Base-by-base conservation (phyloP, 2,797 vertebrate genomes). In the Pampus argenteus region DNA sequence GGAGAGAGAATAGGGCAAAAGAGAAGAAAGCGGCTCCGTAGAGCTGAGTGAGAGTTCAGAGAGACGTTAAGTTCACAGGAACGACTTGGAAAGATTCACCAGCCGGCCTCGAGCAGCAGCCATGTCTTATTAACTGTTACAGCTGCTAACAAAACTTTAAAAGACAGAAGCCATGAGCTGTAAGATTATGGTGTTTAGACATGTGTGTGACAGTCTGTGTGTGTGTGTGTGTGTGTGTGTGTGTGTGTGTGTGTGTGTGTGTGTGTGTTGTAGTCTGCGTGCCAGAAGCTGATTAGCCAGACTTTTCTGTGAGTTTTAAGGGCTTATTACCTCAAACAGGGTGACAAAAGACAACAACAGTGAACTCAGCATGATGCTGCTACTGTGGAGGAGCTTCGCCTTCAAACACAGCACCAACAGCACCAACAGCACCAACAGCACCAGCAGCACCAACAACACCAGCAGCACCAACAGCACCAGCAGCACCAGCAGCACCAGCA, bases 1-100 rank as follows among this genome's bases (percentile, higher is more conserved):
- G 14, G 13, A 17, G 13, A 17, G 38, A 17, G 58, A 84, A 75
- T 26, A 59, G 68, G 58, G 54, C 40, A 26, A 65, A 79, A 40
- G 76, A 66, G 71, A 79, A 83, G 71, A 83, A 69, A 80, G 66
- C 71, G 44, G 18, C 40, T 71, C 26, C 17, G 20, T 57, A 31
- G 74, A 76, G 73, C 74, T 55, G 78, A 75, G 70, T 47, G 71
- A 81, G 78, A 5, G 67, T 71, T 25, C 67, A 71, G 80, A 71
- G 80, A 81, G 78, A 87, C 28, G 63, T 80, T 60, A n/a, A 34
- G 79, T 71, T 74, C 71, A 70, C 65, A 59, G 74, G 73, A 79
- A 66, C 14, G 49, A 66, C 70, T 45, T 73, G 55, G 68, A 75
- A 57, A 7, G 9, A 78, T 50, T 71, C 78, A 61, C 60, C 51